Evolutionary conservation across 2,113 vertebrate genomes (phyloP), one percentile per base, ranked within the genome.

Genomic region (Polypterus bichir): DNA sequence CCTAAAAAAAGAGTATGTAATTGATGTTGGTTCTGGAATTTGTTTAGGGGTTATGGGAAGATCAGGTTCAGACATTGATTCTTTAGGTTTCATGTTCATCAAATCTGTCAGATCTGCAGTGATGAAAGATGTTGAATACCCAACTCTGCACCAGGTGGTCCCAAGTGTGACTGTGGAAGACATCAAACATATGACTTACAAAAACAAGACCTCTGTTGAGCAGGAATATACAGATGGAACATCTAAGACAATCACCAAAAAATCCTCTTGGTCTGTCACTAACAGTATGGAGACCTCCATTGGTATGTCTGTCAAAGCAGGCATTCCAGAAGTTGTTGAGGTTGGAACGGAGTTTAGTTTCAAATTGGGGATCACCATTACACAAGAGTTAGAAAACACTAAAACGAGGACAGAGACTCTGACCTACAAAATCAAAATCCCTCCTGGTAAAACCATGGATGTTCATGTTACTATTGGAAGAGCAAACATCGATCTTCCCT

Each of bases 1-100:
- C 0, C 59, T 72, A 48, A 64, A 72, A 61, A 66, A 48, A 45
- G 68, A 70, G 45, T 70, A 66, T 27, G 61, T 56, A 3, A 47
- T 68, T 4, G 66, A 74, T 53, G 46, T 60, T 3, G 66, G 70
- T 2, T 74, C 66, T 63, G 72, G 72, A 5, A 70, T 61, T 54
- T 74, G 72, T 58, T 3, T 70, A 10, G 72, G 72, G 58, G n/a
- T 74, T 44, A 1, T 0, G 7, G 68, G 72, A 55, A 49, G 9
- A 2, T 1, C 54, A 7, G 62, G 66, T 54, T 0, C 45, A 11
- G 70, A 72, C 48, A 72, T 70, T 5, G 65, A 74, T 27, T 0
- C 1, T 3, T 58, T 72, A 44, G 68, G 60, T 2, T 72, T 74
- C 4, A 4, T 48, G 5, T 74, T 74, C 66, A 51, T 74, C 7